phyloP scores from a whole-genome alignment of 2,797 vertebrate genomes.

The Acrocephalus scirpaceus region DNA sequence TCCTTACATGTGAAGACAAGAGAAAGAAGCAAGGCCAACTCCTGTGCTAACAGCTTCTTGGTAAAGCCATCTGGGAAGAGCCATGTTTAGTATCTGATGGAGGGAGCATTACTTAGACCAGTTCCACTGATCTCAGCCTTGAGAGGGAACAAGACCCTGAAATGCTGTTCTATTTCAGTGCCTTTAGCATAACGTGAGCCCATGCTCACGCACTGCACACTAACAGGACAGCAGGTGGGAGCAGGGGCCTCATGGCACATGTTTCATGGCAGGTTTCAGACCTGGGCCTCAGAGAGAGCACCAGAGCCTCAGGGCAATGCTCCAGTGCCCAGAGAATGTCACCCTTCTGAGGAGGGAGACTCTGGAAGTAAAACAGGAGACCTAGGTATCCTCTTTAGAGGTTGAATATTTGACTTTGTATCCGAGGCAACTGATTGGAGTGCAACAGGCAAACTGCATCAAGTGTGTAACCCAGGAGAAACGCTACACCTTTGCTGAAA shows the following conservation, averaged over 20 bases:
- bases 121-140: background rate
- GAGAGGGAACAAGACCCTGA: background rate
- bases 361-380: background rate
- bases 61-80: background rate
- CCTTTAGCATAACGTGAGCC: background rate
- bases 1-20: background rate
- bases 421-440: background rate
- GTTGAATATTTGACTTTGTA: background rate
- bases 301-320: background rate
- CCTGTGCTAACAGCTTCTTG: background rate
- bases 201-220: fast-evolving
- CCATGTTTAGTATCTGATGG: background rate
- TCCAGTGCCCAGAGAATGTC: background rate
- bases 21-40: background rate
- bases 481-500: background rate
- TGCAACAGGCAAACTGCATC: background rate
- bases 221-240: background rate
- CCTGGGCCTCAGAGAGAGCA: background rate
- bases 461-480: background rate
- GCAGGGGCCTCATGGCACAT: background rate
- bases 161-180: background rate
- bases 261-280: background rate
- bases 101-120: background rate
- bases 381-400: background rate
- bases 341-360: background rate